Evolutionary conservation across 2,888 invertebrate species (phyloP), one percentile per base, ranked within the genome.

Genomic region (Pilophorus perplexus): DNA sequence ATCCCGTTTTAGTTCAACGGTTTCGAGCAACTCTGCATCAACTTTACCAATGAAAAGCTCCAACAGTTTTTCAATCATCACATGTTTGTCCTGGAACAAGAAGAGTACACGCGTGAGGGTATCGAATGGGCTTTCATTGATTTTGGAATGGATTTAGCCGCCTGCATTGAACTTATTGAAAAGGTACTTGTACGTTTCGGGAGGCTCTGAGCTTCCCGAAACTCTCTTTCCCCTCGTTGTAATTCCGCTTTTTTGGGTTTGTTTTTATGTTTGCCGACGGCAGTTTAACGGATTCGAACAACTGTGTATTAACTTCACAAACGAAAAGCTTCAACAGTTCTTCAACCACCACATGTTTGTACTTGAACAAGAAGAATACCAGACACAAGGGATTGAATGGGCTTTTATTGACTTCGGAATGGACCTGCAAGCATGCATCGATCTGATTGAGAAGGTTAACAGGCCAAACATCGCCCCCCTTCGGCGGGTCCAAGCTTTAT

Each of bases 31-130:
- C 85, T 95, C 79, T 95, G 94, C 84, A 95, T 95, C 86, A 95
- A 95, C 85, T 95, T 95, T 84, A 95, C 94, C 81, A 95, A 95
- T 80, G 94, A 95, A 83, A 92, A 93, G 81, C 85, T 95, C 76
- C 95, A 96, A 83, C 95, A 95, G 81, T 95, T 94, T 87, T 95
- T 95, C 89, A 95, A 95, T 83, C 94, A 95, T 78, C 90, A 95
- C 86, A 95, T 95, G 94, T 95, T 95, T 82, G 93, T 95, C 75
- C 86, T 95, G 75, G 94, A 95, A 80, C 94, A 95, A 87, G 94
- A 95, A 80, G 94, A 94, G 79, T 95, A 95, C 84, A 90, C 90
- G 80, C 85, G 81, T 76, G 94, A 95, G 80, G 94, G 94, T 78
- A 94, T 95, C 81, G 84, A 90, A 77, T 96, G 95, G 95, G 84